Conservation (phyloP, 1,140 invertebrate species). For the Zaprionus lachaisei region DNA sequence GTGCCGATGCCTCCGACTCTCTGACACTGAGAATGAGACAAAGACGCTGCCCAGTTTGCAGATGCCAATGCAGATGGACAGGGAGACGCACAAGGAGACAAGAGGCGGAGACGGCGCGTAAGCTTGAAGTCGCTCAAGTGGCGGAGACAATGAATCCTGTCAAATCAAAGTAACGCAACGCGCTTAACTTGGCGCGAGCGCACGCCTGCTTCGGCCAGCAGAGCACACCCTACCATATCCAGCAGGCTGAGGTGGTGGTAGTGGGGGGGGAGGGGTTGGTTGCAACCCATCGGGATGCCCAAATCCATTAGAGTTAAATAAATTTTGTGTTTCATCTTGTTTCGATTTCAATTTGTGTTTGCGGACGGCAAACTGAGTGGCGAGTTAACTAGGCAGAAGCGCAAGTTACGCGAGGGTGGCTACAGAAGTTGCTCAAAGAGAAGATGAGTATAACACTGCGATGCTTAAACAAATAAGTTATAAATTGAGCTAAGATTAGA, state of each 20-base stretch:
- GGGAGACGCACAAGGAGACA: slow-evolving; percentile 11
- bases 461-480: too few relatives aligned
- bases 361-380: slow-evolving; percentile 19
- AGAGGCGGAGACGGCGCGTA: slow-evolving; percentile 36
- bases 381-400: slow-evolving; percentile 61
- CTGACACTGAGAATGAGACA: slow-evolving; percentile 3
- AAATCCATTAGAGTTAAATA: slow-evolving; percentile 79
- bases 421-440: background rate
- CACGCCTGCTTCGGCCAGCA: background rate
- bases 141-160: slow-evolving; percentile 80
- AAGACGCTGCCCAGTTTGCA: background rate
- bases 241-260: background rate
- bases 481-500: too few relatives aligned
- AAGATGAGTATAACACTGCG: background rate
- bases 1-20: slow-evolving; percentile 19
- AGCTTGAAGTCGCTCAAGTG: slow-evolving; percentile 74
- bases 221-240: background rate
- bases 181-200: slow-evolving; percentile 20
- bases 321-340: slow-evolving; percentile 61
- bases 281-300: slow-evolving; percentile 60
- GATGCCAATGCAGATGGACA: slow-evolving; percentile 16
- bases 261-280: background rate
- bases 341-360: slow-evolving; percentile 67
- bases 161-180: slow-evolving; percentile 70
- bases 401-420: slow-evolving; percentile 41